Evolutionary conservation across 1,140 invertebrate genomes (phyloP), one percentile per base, ranked within the genome.

Genomic region (Rhizoglyphus robini): DNA sequence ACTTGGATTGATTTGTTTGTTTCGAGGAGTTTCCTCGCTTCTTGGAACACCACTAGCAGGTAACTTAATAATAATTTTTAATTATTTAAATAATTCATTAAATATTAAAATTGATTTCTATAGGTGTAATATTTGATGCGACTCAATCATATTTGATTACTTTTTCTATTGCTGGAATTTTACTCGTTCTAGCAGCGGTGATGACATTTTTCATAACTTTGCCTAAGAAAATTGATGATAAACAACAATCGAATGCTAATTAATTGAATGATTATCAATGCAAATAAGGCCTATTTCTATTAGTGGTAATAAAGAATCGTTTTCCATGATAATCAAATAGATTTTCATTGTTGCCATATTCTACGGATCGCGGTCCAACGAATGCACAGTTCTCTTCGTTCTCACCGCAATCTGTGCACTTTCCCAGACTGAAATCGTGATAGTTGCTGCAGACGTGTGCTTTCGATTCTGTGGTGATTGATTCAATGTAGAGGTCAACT

Each of bases 1-100:
- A 25, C 98, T 97, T 76, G 95, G 95, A 32, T 79, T 98, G 60
- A 79, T 98, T 51, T 92, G 96, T 70, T 78, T 97, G 68, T 95
- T 96, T 79, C 83, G 94, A 76, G 95, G 95, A 25, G 84, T 87
- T 34, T 89, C 93, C 0, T 87, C 90, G 2, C 88, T 96, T 36
- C 77, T 95, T 46, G 83, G 83, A 18, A 76, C 82, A 8, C 83
- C 83, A 5, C 69, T 84, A 36, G 82, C 83, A 66, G 83, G 83
- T 83, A 75, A 69, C 54, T 58, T n/a, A 25, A 29, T 20, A 47
- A 63, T 32, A 15, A 41, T 29, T 29, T n/a, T n/a, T n/a, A n/a
- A n/a, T n/a, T n/a, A n/a, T n/a, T n/a, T n/a, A n/a, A n/a, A n/a
- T n/a, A n/a, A n/a, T n/a, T n/a, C n/a, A n/a, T n/a, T n/a, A n/a